Percentiles rank a stretch among this genome's conserved stretches.
These are phyloP conservation scores for Nesospiza acunhae DNA, from an alignment of 2,113 vertebrate genomes.

Conservation along the genomic window DNA sequence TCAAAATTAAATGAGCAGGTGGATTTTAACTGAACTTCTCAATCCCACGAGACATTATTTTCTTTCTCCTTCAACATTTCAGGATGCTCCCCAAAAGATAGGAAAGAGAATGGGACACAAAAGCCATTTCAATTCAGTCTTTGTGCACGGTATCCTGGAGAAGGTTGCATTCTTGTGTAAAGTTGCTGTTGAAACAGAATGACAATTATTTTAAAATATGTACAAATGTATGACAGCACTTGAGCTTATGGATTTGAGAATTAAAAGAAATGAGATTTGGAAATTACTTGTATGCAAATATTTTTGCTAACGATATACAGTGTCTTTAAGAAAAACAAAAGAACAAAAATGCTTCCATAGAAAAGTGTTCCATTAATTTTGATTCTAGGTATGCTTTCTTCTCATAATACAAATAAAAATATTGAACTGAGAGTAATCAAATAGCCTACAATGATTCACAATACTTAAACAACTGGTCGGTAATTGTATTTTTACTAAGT, in stretches of 20 bases:
- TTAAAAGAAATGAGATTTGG: neutral
- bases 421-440: neutral
- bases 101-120: constrained; percentile 45
- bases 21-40: constrained; percentile 1
- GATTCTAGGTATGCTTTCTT: neutral
- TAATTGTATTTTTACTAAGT: neutral
- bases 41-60: neutral
- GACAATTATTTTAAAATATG: neutral
- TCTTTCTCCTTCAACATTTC: constrained; percentile 10
- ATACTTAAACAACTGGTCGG: neutral
- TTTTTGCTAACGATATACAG: neutral
- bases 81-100: constrained; percentile 19
- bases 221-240: neutral
- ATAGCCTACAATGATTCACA: neutral
- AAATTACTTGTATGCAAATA: neutral
- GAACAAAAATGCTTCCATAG: neutral
- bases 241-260: neutral
- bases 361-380: neutral
- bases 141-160: constrained; percentile 32
- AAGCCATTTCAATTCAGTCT: constrained; percentile 17
- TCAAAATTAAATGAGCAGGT: constrained; percentile 8
- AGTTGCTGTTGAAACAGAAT: constrained; percentile 60
- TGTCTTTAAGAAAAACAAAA: neutral
- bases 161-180: neutral
- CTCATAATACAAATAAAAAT: neutral